Evolutionary conservation across 2,797 vertebrate genomes (phyloP).

Genomic region (Diceros bicornis): DNA sequence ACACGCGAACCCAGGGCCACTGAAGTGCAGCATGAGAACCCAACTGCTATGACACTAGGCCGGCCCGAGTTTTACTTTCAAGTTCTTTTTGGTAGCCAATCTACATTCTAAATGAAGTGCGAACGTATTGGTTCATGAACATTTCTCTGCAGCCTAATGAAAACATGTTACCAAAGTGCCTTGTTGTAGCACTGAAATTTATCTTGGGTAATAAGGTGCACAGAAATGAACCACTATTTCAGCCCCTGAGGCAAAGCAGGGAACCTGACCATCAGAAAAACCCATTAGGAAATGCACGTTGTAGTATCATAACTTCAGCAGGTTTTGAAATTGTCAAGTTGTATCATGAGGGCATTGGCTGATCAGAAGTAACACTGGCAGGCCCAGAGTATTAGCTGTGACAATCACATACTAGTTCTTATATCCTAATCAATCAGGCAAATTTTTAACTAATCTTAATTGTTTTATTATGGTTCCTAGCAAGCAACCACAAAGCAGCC

Average conservation of each 20-base stretch:
- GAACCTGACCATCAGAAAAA: conserved; percentile 6
- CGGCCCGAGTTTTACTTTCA: not conserved
- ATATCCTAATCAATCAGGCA: conserved; percentile 85
- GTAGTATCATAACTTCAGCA: not conserved
- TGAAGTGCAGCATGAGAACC: no score
- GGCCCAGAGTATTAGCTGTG: not conserved
- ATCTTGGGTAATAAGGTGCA: conserved; percentile 27
- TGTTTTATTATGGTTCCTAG: conserved; percentile 84
- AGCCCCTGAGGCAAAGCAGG: not conserved
- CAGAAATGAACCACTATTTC: not conserved
- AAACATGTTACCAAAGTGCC: conserved; percentile 50
- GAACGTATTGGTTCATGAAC: not conserved
- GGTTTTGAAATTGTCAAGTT: conserved; percentile 21
- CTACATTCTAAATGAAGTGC: conserved; percentile 51
- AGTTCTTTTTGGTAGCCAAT: not conserved
- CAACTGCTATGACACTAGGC: no score
- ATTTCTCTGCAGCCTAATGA: conserved; percentile 59
- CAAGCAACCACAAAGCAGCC: conserved; percentile 82
- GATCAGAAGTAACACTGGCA: not conserved
- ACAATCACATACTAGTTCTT: conserved; percentile 68
- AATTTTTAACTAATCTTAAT: conserved; percentile 88
- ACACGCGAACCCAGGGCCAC: no score
- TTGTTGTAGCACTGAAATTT: conserved; percentile 54
- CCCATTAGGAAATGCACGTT: not conserved
- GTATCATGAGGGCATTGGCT: not conserved